phyloP scores from a whole-genome alignment of 2,888 invertebrate species.

The Drosophila eohydei region DNA sequence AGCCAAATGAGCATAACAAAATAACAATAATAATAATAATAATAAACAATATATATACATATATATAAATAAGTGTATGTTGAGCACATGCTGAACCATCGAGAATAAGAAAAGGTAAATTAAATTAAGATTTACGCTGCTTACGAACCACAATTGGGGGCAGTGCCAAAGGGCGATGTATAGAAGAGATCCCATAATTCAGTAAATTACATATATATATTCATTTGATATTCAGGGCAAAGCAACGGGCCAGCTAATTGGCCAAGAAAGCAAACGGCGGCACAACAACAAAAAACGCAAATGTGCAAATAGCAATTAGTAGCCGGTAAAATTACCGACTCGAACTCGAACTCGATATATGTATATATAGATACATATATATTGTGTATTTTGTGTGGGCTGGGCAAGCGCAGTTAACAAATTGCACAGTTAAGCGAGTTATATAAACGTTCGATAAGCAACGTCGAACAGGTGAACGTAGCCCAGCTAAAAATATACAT shows the following conservation, averaged over 20 bases:
- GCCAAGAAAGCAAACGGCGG: slow-evolving; percentile 59
- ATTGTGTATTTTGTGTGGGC: slow-evolving; percentile 27
- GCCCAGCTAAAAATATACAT: slow-evolving; percentile 9
- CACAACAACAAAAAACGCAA: slow-evolving; percentile 51
- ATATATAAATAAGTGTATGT: background rate
- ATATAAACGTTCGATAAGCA: slow-evolving; percentile 53
- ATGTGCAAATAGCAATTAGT: slow-evolving; percentile 65
- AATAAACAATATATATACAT: slow-evolving; percentile 18
- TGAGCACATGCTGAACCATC: slow-evolving; percentile 48
- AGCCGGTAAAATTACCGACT: slow-evolving; percentile 40
- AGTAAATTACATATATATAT: background rate
- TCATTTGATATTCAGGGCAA: slow-evolving; percentile 59
- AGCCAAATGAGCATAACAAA: slow-evolving; percentile 51
- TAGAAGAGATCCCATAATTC: slow-evolving; percentile 19
- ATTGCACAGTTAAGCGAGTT: slow-evolving; percentile 62
- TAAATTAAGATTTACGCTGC: slow-evolving; percentile 62
- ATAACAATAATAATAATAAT: slow-evolving; percentile 36
- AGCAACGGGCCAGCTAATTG: slow-evolving; percentile 63
- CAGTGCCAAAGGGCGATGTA: slow-evolving; percentile 37
- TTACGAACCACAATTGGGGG: slow-evolving; percentile 44
- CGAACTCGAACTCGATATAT: slow-evolving; percentile 27
- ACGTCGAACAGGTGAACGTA: slow-evolving; percentile 44
- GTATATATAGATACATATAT: background rate
- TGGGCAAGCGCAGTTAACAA: slow-evolving; percentile 50
- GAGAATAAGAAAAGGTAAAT: slow-evolving; percentile 33